Conservation (phyloP, 35 echinoderm and acorn worm genomes). For the Lytechinus variegatus region DNA sequence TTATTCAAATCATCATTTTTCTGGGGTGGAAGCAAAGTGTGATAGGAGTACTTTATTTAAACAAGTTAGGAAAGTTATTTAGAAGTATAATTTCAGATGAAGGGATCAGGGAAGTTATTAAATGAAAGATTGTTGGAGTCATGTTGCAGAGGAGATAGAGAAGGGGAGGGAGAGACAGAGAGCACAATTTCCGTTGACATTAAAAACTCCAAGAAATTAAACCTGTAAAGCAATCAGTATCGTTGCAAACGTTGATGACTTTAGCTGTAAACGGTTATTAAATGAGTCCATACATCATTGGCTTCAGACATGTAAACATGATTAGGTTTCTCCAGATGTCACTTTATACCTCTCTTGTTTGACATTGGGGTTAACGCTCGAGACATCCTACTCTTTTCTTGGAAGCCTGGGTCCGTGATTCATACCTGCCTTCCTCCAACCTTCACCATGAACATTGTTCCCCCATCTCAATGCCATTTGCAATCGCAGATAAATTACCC, state of each 20-base stretch:
- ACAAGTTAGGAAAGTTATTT: too few relatives aligned
- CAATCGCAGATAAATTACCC: not conserved
- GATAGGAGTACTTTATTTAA: too few relatives aligned
- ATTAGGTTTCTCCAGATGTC: not conserved
- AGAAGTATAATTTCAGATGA: too few relatives aligned
- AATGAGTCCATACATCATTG: not conserved
- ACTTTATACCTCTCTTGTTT: not conserved
- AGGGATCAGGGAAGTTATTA: too few relatives aligned
- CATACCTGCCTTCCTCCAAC: not conserved
- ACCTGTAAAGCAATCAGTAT: not conserved
- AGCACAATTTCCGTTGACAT: not conserved
- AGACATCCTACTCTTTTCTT: not conserved
- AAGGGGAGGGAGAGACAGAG: not conserved
- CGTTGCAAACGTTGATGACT: not conserved
- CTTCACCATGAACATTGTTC: slow-evolving; percentile 10
- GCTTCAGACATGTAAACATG: not conserved
- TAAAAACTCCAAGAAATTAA: not conserved
- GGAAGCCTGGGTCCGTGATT: not conserved
- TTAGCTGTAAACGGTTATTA: not conserved
- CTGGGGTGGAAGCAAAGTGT: too few relatives aligned
- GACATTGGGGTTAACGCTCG: not conserved
- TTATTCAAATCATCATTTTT: too few relatives aligned
- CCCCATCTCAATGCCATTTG: not conserved
- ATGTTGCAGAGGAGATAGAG: too few relatives aligned
- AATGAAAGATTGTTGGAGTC: too few relatives aligned